Evolutionary conservation across 2,797 vertebrate genomes (phyloP).

Genomic region (Threskiornis aethiopicus): DNA sequence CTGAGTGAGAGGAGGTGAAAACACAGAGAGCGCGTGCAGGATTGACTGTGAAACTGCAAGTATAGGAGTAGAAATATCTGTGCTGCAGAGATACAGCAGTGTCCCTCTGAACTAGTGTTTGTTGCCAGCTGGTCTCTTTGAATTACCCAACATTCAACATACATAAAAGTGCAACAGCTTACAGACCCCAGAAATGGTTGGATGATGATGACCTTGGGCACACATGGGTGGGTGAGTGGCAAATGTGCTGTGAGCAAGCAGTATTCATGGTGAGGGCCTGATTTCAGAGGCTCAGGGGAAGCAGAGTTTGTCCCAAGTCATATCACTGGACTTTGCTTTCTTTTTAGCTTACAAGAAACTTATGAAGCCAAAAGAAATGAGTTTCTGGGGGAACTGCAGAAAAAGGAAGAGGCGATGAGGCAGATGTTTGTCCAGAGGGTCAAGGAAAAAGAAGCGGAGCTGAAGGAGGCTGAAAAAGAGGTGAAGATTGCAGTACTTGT

Average conservation of each 20-base stretch:
- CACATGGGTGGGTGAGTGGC: neutral
- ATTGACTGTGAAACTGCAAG: neutral
- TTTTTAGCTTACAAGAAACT: conserved; percentile 92
- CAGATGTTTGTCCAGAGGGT: conserved; percentile 99
- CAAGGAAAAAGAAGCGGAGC: conserved; percentile 96
- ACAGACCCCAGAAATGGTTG: neutral
- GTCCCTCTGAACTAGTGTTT: neutral
- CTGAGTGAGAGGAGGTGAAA: neutral
- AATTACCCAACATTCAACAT: neutral
- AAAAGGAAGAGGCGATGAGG: conserved; percentile 98
- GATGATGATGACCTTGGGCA: neutral
- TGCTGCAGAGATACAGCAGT: neutral
- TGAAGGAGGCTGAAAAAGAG: conserved; percentile 99
- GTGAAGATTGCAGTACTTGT: conserved; percentile 70
- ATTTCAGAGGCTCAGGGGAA: neutral
- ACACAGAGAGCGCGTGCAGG: neutral
- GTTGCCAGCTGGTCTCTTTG: neutral
- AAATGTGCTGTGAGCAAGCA: neutral
- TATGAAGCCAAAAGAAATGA: conserved; percentile 98
- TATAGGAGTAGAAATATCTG: neutral
- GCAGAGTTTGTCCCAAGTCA: neutral
- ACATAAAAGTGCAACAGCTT: neutral
- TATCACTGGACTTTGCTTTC: neutral
- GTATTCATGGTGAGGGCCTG: neutral
- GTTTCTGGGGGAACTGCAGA: conserved; percentile 97